Base-by-base conservation (phyloP, 2,113 vertebrate genomes). In the Gadus chalcogrammus region DNA sequence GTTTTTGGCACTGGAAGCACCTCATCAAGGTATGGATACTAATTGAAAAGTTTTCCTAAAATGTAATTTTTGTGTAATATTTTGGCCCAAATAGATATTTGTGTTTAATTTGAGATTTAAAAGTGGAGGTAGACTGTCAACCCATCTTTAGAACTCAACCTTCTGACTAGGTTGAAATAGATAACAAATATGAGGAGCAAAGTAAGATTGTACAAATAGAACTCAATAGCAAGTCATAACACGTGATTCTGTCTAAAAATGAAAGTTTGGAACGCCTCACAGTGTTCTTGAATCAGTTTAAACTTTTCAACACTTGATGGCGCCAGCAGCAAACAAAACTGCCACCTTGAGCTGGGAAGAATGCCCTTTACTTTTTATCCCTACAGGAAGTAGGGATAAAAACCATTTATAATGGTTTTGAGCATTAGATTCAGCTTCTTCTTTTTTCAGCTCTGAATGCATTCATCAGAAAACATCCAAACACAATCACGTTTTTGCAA, bases 121-220 rank as follows among this genome's bases (percentile, higher is more conserved):
- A 89, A 65, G 86, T 91, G 59, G 87, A 87, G 71, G 82, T 84
- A 5, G 48, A 20, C 5, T 67, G 74, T 88, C 59, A 81, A 67
- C 81, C 91, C 0, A 53, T 95, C 62, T 95, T 97, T 92, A 88
- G 89, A 53, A 94, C 94, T 67, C 86, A 95, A 55, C 69, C 91
- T 70, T 88, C 82, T 81, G 84, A 91, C 61, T 88, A 90, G 58
- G 89, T 82, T 64, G 88, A 87, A 58, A 35, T 20, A 64, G 75
- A 68, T 52, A 60, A 22, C 7, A 77, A 67, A 60, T 5, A 22
- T 27, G 0, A 15, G 13, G 61, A 78, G 16, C 77, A 81, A 81
- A 84, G 91, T 88, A 70, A 89, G 85, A 31, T 38, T 13, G 3
- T 59, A 4, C 58, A 38, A 38, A 66, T 52, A 69, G 24, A 74